Base-by-base conservation (phyloP, 2,797 vertebrate species). In the Ctenopoma kingsleyae region DNA sequence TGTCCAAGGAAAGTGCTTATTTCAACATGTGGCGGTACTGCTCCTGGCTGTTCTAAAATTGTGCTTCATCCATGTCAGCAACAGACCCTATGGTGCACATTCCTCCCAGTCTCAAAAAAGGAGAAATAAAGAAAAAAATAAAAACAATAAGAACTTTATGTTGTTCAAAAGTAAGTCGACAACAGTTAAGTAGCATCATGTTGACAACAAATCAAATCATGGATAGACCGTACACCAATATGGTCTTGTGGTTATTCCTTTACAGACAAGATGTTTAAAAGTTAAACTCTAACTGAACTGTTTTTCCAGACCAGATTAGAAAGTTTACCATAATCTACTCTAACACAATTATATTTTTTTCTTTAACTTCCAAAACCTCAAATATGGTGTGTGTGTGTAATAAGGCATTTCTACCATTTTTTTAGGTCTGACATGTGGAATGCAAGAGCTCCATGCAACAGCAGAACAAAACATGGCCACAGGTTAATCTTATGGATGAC, bases 191-290 rank as follows among this genome's bases (percentile, higher is more conserved):
- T 43, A 48, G 75, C 47, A 74, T 76, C 11, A 60, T 62, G 76
- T 56, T 48, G 56, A 81, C 67, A 74, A 81, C 11, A 86, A 70
- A 82, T 71, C 61, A 84, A 65, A 75, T 91, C 83, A 84, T 92
- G 92, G 79, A 94, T 79, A 94, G 92, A 95, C 92, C 89, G 91
- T 82, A 91, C 89, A 93, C 84, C 71, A 90, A 23, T 81, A 84
- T 43, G 55, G 27, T 89, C 77, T 71, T 90, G 93, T 94, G 92
- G 89, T 91, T 82, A 92, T 94, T 91, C 82, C 94, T 92, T 96
- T 95, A 87, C 74, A 91, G 73, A 90, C 57, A 51, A 59, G 67
- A 67, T 22, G 16, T 74, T 52, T 47, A 61, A 61, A 81, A 11
- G 72, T 84, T 84, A 53, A 81, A 87, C 67, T 82, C 62, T 71